These are phyloP conservation scores for Microhierax caerulescens DNA, from an alignment of 2,797 vertebrate species.

Conservation along the genomic window DNA sequence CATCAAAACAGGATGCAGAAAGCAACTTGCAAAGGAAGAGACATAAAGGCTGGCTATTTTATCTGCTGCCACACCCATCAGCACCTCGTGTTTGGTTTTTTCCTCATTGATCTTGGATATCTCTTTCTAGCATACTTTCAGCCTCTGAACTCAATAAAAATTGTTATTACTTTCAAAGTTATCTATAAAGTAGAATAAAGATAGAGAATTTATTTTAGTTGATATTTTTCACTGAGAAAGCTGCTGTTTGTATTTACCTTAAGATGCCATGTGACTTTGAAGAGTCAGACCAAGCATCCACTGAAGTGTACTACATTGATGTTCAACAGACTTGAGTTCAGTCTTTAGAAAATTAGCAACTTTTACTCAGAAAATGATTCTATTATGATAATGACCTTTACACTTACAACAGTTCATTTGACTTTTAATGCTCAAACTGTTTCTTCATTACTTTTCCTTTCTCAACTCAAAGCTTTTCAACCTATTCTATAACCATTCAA, in stretches of 20 bases:
- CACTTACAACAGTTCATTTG: neutral
- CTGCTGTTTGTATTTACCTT: neutral
- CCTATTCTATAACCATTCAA: neutral
- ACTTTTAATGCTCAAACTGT: neutral
- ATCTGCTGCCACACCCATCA: neutral
- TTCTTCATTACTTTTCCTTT: neutral
- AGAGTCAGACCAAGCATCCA: neutral
- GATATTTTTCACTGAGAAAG: neutral
- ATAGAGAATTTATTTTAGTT: neutral
- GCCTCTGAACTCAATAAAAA: neutral
- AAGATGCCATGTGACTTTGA: neutral
- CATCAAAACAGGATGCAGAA: neutral
- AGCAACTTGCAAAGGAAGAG: neutral
- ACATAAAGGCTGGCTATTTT: neutral
- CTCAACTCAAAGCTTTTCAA: neutral
- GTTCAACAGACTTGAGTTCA: neutral
- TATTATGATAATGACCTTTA: neutral
- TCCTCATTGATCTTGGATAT: neutral
- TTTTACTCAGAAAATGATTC: neutral
- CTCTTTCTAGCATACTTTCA: neutral
- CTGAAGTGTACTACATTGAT: neutral
- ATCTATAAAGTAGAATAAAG: neutral
- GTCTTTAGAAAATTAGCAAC: neutral
- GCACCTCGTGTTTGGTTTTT: neutral
- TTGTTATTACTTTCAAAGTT: neutral